Percentiles rank a stretch among this genome's conserved stretches.
These are phyloP conservation scores for Sciurus niger DNA, from an alignment of 2,113 vertebrate species.

Conservation along the genomic window DNA sequence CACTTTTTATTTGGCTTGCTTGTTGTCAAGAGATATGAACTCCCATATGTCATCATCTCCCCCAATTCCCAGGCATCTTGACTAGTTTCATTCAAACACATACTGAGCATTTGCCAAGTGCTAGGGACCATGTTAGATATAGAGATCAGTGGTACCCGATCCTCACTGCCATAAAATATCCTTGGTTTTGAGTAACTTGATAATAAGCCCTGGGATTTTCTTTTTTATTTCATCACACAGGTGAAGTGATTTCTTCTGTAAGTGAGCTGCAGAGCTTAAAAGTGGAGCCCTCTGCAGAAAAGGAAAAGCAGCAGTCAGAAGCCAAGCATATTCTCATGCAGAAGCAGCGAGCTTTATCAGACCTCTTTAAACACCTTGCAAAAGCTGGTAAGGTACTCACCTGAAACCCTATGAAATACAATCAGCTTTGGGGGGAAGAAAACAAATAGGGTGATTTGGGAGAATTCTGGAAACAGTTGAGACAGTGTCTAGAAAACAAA, in stretches of 20 bases:
- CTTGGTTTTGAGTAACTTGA: neutral
- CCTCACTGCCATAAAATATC: neutral
- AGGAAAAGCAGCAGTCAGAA: slow-evolving; percentile 95
- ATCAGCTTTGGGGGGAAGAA: neutral
- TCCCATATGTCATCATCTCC: neutral
- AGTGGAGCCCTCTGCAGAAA: slow-evolving; percentile 91
- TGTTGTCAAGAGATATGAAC: slow-evolving; percentile 14
- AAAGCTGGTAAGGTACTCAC: slow-evolving; percentile 88
- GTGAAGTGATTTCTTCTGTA: slow-evolving; percentile 92
- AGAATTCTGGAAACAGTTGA: neutral
- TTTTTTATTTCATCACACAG: slow-evolving; percentile 82
- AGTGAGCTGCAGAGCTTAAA: slow-evolving; percentile 92
- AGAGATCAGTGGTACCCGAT: neutral
- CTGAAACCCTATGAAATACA: neutral
- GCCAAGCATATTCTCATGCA: slow-evolving; percentile 97
- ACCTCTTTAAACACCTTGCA: slow-evolving; percentile 96
- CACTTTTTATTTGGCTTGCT: slow-evolving; percentile 16
- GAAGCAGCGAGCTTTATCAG: slow-evolving; percentile 96
- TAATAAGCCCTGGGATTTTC: neutral
- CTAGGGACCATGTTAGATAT: neutral
- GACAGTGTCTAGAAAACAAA: neutral
- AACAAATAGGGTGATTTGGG: neutral
- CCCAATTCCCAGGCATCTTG: neutral
- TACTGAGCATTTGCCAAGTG: neutral
- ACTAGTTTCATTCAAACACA: neutral